Evolutionary conservation across 2,797 vertebrate genomes (phyloP).

Genomic region (Coilia nasus): DNA sequence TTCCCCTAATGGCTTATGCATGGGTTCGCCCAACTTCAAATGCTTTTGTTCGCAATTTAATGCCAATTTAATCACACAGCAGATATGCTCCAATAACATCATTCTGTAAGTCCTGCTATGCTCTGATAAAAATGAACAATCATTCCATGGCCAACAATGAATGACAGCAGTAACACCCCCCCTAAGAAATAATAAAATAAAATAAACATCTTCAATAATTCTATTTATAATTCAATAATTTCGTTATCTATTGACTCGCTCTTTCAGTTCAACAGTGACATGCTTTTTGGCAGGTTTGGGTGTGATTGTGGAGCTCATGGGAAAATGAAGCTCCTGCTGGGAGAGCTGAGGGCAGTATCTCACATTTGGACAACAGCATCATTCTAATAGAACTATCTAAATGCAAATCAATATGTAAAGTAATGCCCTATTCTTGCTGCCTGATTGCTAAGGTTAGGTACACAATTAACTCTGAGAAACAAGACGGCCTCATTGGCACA

Average conservation of each 20-base stretch:
- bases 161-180: background rate
- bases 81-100: slow-evolving; percentile 39
- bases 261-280: slow-evolving; percentile 38
- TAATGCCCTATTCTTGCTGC: background rate
- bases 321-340: slow-evolving; percentile 34
- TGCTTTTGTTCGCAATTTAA: slow-evolving; percentile 29
- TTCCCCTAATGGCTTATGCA: slow-evolving; percentile 33
- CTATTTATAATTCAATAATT: slow-evolving; percentile 11
- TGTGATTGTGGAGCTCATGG: slow-evolving; percentile 44
- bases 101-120: slow-evolving; percentile 35
- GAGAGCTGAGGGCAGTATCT: background rate
- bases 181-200: background rate
- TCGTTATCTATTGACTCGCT: slow-evolving; percentile 29
- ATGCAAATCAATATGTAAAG: slow-evolving; percentile 10
- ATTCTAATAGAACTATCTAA: slow-evolving; percentile 5
- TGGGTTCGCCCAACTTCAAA: slow-evolving; percentile 42
- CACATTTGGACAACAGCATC: background rate
- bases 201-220: slow-evolving; percentile 36
- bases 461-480: background rate
- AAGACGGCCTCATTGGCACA: slow-evolving; percentile 5
- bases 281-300: slow-evolving; percentile 47
- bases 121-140: slow-evolving; percentile 47
- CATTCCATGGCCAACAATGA: slow-evolving; percentile 1
- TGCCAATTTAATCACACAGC: slow-evolving; percentile 39
- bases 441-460: slow-evolving; percentile 7